Evolutionary conservation across 2,797 vertebrate species (phyloP).

Genomic region (Clangula hyemalis): DNA sequence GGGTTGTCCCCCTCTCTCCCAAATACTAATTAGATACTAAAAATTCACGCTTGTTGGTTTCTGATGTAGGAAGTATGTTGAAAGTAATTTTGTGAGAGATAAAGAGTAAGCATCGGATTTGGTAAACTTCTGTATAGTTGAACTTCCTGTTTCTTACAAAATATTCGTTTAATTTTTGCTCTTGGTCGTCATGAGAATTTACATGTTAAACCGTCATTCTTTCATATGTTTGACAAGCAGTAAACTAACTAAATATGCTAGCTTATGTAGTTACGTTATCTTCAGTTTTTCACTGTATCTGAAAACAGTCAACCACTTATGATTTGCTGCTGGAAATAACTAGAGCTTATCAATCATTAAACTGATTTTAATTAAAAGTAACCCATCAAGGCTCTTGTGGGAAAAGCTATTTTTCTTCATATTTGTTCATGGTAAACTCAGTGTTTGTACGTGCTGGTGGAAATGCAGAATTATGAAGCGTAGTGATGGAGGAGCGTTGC

Average conservation of each 20-base stretch:
- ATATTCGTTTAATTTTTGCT: slow-evolving; percentile 23
- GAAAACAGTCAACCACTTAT: slow-evolving; percentile 67
- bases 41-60: background rate
- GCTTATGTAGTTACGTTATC: slow-evolving; percentile 47
- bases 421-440: background rate
- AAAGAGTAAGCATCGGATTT: slow-evolving; percentile 9
- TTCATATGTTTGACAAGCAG: slow-evolving; percentile 52
- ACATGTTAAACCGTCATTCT: slow-evolving; percentile 49
- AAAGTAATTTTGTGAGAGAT: background rate
- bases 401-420: slow-evolving; percentile 49
- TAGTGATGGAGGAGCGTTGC: background rate
- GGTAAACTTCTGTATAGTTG: background rate
- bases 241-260: slow-evolving; percentile 65
- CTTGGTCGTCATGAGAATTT: slow-evolving; percentile 35
- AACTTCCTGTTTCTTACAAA: slow-evolving; percentile 8
- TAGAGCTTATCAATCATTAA: slow-evolving; percentile 75
- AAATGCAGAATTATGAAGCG: background rate
- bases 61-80: background rate
- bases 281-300: slow-evolving; percentile 64
- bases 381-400: slow-evolving; percentile 39
- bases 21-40: background rate
- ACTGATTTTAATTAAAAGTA: slow-evolving; percentile 73
- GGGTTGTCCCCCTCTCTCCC: background rate
- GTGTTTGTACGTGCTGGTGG: background rate
- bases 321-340: slow-evolving; percentile 72